Evolutionary conservation across 1,140 invertebrate species (phyloP).

Genomic region (Bursaphelenchus mucronatus): DNA sequence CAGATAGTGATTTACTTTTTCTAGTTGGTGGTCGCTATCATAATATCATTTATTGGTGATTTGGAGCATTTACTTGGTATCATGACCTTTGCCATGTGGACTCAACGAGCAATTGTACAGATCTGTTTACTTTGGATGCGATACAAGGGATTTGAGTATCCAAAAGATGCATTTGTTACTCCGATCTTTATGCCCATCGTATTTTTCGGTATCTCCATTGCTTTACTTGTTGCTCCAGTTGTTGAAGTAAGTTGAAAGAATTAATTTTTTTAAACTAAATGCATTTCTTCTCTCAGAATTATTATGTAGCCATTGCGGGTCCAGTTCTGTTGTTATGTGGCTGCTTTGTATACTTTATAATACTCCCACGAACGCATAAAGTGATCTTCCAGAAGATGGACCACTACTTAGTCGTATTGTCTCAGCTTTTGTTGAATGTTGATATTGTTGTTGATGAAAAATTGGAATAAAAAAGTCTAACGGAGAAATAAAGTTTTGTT

Average conservation of each 20-base stretch:
- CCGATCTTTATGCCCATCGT: conserved; percentile 39
- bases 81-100: conserved; percentile 43
- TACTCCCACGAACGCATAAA: no score
- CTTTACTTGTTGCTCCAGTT: conserved; percentile 27
- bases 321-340: no score
- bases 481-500: no score
- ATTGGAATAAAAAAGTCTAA: no score
- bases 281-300: no score
- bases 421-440: no score
- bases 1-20: background rate
- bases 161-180: conserved; percentile 31
- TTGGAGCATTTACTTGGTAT: conserved; percentile 54
- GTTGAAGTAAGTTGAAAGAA: conserved; percentile 3
- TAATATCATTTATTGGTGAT: conserved; percentile 50
- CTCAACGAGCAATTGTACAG: conserved; percentile 16
- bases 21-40: conserved; percentile 40
- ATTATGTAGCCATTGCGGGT: no score
- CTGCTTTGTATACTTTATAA: no score
- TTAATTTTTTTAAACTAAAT: no score
- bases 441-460: no score
- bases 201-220: conserved; percentile 30
- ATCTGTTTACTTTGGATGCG: conserved; percentile 39
- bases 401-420: no score
- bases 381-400: no score
- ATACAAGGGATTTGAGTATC: conserved; percentile 21